Evolutionary conservation across 2,113 vertebrate genomes (phyloP).

Genomic region (Centrocercus urophasianus): DNA sequence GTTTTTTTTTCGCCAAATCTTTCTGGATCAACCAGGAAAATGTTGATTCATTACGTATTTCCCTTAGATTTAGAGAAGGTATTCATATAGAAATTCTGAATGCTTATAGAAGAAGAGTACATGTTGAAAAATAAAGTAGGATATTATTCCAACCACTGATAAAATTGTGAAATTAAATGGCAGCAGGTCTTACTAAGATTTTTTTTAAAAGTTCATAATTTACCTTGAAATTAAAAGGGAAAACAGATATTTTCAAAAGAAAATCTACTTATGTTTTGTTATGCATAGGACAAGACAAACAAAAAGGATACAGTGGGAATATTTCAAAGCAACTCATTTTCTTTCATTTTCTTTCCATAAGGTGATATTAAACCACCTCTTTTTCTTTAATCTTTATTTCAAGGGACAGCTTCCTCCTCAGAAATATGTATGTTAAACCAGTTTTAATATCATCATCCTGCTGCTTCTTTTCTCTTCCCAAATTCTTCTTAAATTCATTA

Average conservation of each 20-base stretch:
- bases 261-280: background rate
- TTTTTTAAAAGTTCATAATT: background rate
- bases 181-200: background rate
- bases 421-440: background rate
- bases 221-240: background rate
- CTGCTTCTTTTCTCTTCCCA: accelerated
- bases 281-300: background rate
- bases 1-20: accelerated
- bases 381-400: background rate
- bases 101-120: background rate
- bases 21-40: background rate
- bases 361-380: background rate
- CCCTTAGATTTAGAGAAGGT: background rate
- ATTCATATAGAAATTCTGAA: background rate
- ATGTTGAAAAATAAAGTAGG: background rate
- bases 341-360: background rate
- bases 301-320: background rate
- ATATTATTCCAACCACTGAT: background rate
- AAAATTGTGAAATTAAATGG: background rate
- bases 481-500: background rate
- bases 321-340: background rate
- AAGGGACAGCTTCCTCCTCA: background rate
- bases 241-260: background rate
- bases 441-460: background rate
- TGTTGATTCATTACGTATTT: background rate